Percentiles rank a stretch among this genome's conserved stretches.
phyloP scores from a whole-genome alignment of 2,797 vertebrate species.

The Anguilla obscura region DNA sequence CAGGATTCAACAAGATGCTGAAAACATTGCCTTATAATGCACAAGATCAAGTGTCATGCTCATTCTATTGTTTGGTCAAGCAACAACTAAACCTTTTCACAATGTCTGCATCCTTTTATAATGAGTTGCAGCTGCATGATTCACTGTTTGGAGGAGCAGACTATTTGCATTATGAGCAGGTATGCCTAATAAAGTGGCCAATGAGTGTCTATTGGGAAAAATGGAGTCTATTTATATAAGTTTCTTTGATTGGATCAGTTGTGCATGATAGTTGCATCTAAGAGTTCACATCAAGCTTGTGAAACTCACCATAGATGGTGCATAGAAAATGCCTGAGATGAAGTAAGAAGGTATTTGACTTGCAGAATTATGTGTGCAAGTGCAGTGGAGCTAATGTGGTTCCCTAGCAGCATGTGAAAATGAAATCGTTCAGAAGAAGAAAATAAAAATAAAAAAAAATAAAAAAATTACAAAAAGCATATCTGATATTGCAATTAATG shows the following conservation, averaged over 20 bases:
- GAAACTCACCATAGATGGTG: constrained; percentile 17
- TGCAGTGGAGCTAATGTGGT: background rate
- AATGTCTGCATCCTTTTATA: too few relatives aligned
- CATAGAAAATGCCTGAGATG: constrained; percentile 19
- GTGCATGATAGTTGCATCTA: constrained; percentile 48
- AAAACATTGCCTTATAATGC: background rate
- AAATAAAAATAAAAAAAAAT: background rate
- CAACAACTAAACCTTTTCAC: too few relatives aligned
- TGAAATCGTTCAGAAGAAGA: background rate
- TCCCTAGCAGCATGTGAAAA: background rate
- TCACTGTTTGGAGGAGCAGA: too few relatives aligned
- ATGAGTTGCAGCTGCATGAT: too few relatives aligned
- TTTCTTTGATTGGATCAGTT: constrained; percentile 47
- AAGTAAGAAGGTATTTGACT: constrained; percentile 32
- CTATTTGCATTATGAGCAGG: too few relatives aligned
- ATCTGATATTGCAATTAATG: background rate
- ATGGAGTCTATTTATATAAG: constrained; percentile 28
- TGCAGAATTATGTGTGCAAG: constrained; percentile 19
- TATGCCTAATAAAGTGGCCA: too few relatives aligned
- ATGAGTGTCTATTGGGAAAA: background rate
- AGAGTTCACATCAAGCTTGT: constrained; percentile 40
- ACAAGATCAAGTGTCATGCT: too few relatives aligned
- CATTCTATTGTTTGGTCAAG: too few relatives aligned
- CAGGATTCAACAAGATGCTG: background rate
- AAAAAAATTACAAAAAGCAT: background rate